Base-by-base conservation (phyloP, 2,113 vertebrate species). In the Mellivora capensis region DNA sequence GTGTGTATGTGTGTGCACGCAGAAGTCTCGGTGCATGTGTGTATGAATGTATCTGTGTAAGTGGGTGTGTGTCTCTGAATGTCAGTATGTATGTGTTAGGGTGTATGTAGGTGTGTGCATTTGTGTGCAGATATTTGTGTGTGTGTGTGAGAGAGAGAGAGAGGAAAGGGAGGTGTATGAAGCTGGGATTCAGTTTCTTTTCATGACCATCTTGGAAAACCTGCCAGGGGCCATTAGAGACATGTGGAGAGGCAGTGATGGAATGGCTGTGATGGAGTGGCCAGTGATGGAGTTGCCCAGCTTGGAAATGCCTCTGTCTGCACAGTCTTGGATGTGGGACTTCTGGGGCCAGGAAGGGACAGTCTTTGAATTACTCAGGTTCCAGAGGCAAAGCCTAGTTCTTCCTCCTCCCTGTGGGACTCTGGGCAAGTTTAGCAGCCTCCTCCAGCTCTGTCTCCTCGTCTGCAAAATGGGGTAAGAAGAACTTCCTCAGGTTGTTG, bases 221-320 rank as follows among this genome's bases (percentile, higher is more conserved):
- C 44, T 13, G 17, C 62, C 2, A 18, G n/a, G 79, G 54, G 9
- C 47, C 67, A n/a, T 82, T 47, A 59, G 69, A 82, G 72, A 72
- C 5, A 15, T 0, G 0, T 1, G 4, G 27, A 42, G 59, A 34
- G 39, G 29, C 0, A n/a, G 14, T 6, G 42, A 57, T 0, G 14
- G 84, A 21, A 17, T 12, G 37, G 57, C 37, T 31, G 62, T 59
- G 82, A n/a, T n/a, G n/a, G n/a, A n/a, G n/a, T n/a, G n/a, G n/a
- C n/a, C 0, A n/a, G 14, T 6, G 42, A 57, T 0, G 14, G 84
- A 21, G 62, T 59, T 76, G 81, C 14, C 93, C 29, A 91, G 39
- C 69, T 87, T 37, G 1, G 21, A 44, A 4, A 25, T 6, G 14
- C 14, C 20, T 83, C n/a, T 39, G 11, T 42, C 2, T 12, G 34